Evolutionary conservation across 2,797 vertebrate genomes (phyloP).

Genomic region (Babyrousa celebensis): DNA sequence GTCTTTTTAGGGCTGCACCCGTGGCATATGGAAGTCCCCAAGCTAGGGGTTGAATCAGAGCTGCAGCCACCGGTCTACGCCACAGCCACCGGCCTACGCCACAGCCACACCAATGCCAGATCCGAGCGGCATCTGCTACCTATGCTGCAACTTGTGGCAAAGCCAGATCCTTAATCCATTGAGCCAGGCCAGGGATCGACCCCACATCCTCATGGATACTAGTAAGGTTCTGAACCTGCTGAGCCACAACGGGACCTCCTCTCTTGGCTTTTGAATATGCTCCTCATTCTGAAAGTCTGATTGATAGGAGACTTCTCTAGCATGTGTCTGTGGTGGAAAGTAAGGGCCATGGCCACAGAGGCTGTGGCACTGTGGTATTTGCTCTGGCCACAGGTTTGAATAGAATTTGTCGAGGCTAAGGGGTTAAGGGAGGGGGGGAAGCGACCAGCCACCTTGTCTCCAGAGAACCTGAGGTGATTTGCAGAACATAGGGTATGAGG

Average conservation of each 20-base stretch:
- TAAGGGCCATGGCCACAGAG: constrained; percentile 6
- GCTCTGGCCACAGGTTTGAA: constrained; percentile 62
- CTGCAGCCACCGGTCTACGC: no score
- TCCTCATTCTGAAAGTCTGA: constrained; percentile 53
- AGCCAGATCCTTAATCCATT: no score
- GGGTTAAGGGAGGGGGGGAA: neutral
- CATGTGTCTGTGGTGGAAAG: constrained; percentile 39
- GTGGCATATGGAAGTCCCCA: no score
- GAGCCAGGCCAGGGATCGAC: no score
- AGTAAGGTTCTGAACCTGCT: no score
- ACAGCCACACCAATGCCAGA: no score
- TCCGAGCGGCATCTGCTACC: no score
- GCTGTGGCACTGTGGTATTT: constrained; percentile 11
- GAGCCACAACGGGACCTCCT: constrained; percentile 3
- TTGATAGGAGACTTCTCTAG: neutral
- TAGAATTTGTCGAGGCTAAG: constrained; percentile 51
- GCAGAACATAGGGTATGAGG: neutral
- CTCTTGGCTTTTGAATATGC: constrained; percentile 59
- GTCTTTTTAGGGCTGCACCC: no score
- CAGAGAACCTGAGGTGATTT: constrained; percentile 27
- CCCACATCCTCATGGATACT: no score
- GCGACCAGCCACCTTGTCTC: constrained; percentile 35
- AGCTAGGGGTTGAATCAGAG: no score
- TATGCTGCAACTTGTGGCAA: no score
- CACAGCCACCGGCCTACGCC: no score